phyloP scores from a whole-genome alignment of 1,140 invertebrate species.

The Tetragonula clypearis region DNA sequence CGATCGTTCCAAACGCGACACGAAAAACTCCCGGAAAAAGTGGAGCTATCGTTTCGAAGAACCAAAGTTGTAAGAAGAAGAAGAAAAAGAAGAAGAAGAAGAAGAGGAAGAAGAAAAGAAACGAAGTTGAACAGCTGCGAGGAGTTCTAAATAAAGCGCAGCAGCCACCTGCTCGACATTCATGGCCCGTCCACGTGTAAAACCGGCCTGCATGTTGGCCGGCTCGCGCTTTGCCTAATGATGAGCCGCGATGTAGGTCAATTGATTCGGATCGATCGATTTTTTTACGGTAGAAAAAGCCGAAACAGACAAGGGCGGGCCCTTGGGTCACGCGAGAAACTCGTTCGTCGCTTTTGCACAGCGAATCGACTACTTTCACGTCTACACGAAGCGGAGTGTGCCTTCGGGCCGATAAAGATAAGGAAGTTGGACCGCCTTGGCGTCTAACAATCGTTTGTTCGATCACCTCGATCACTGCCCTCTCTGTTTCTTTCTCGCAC shows the following conservation, averaged over 20 bases:
- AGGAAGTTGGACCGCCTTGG: background rate
- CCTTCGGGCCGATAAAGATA: background rate
- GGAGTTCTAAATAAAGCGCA: background rate
- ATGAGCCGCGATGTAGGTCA: conserved; percentile 54
- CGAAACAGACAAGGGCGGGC: conserved; percentile 38
- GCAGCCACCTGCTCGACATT: conserved; percentile 8
- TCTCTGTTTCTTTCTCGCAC: background rate
- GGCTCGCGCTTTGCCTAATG: conserved; percentile 26
- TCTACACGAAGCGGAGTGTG: background rate
- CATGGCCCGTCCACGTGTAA: conserved; percentile 8
- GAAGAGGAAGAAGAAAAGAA: background rate
- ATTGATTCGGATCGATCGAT: conserved; percentile 60
- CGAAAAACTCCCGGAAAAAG: too few relatives aligned
- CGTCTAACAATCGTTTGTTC: background rate
- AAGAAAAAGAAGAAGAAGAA: too few relatives aligned
- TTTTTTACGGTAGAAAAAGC: conserved; percentile 34
- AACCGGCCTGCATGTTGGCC: conserved; percentile 14
- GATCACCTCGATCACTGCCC: too few relatives aligned
- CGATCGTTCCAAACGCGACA: too few relatives aligned
- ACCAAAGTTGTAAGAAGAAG: too few relatives aligned
- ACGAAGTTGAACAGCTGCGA: background rate
- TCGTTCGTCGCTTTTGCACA: conserved; percentile 5
- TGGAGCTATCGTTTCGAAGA: background rate
- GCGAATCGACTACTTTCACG: background rate
- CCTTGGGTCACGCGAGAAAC: conserved; percentile 20